These are phyloP conservation scores for Phylloscopus whistleri DNA, from an alignment of 2,113 vertebrate genomes.

Conservation along the genomic window DNA sequence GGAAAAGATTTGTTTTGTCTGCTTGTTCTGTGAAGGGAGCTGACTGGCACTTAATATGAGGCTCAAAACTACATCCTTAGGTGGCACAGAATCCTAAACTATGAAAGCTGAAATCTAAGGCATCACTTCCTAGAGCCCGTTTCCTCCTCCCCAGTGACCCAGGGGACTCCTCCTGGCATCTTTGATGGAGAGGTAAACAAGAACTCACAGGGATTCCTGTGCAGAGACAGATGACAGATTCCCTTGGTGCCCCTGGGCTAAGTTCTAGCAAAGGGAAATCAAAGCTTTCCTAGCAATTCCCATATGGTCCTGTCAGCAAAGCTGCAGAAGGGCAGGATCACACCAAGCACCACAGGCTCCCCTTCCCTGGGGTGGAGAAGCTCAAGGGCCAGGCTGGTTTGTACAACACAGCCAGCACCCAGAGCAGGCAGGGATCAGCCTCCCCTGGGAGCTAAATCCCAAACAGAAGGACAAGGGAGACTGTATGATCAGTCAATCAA, in stretches of 20 bases:
- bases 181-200: not conserved
- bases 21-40: too few species aligned
- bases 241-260: not conserved
- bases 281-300: not conserved
- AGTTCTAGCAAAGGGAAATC: not conserved
- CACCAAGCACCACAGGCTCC: not conserved
- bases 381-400: not conserved
- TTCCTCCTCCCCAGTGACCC: not conserved
- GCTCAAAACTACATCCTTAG: too few species aligned
- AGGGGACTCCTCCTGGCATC: not conserved
- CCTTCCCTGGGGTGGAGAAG: not conserved
- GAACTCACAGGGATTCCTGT: not conserved
- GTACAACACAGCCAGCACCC: not conserved
- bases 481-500: not conserved
- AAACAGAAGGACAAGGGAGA: not conserved
- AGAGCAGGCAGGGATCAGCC: not conserved
- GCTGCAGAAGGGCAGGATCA: not conserved
- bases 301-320: fast-evolving
- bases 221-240: not conserved
- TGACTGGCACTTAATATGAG: too few species aligned
- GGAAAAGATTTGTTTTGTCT: too few species aligned
- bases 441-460: not conserved
- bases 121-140: not conserved
- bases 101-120: too few species aligned
- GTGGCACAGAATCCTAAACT: too few species aligned